phyloP scores from a whole-genome alignment of 2,888 invertebrate species.

The Tinea semifulvella region DNA sequence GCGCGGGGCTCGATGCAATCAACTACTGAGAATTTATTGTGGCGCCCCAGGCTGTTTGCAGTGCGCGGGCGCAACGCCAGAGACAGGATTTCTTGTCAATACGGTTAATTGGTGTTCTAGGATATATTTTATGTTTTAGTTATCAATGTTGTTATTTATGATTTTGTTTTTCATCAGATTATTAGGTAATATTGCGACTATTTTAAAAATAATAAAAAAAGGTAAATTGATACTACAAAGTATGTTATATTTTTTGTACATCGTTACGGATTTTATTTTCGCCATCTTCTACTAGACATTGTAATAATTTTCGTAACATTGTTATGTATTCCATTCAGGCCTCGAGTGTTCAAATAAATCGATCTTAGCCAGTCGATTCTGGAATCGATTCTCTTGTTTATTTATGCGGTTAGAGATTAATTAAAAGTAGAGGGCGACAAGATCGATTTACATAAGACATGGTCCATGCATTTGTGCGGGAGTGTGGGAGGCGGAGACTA shows the following conservation, averaged over 20 bases:
- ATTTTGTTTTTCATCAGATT: too few species aligned
- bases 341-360: conserved; percentile 26
- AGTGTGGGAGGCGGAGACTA: conserved; percentile 32
- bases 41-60: conserved; percentile 30
- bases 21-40: conserved; percentile 45
- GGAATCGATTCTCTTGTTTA: conserved; percentile 28
- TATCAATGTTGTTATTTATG: too few species aligned
- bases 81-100: conserved; percentile 13
- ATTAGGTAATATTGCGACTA: too few species aligned
- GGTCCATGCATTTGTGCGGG: conserved; percentile 58
- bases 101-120: conserved; percentile 13
- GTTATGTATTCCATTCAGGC: conserved; percentile 21
- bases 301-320: conserved; percentile 26
- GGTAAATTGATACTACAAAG: too few species aligned
- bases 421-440: conserved; percentile 55
- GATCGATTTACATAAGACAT: conserved; percentile 64
- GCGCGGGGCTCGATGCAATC: conserved; percentile 38
- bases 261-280: too few species aligned
- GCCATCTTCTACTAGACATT: too few species aligned
- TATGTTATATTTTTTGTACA: too few species aligned
- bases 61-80: conserved; percentile 24
- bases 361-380: conserved; percentile 31
- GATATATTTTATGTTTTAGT: conserved; percentile 8
- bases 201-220: too few species aligned
- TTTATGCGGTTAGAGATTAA: conserved; percentile 62